Evolutionary conservation across 2,888 invertebrate genomes (phyloP).

Genomic region (Drosophila buzzatii): DNA sequence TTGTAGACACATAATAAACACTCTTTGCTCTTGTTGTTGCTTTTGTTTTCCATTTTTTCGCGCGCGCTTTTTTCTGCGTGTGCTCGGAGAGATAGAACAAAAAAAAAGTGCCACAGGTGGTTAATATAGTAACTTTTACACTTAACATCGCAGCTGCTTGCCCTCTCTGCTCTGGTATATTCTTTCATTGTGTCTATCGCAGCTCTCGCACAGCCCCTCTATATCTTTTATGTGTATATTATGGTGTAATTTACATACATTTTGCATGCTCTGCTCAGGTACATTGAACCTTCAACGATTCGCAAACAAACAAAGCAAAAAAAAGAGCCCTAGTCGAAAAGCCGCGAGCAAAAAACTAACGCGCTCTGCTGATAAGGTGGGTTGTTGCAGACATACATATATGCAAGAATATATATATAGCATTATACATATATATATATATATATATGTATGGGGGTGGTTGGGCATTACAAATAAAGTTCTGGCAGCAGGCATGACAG

Average conservation of each 20-base stretch:
- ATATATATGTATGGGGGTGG: constrained; percentile 1
- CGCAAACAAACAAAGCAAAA: constrained; percentile 23
- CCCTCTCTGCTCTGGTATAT: background rate
- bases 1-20: constrained; percentile 67
- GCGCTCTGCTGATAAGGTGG: constrained; percentile 41
- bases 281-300: constrained; percentile 75
- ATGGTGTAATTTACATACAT: constrained; percentile 77
- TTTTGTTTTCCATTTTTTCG: constrained; percentile 11
- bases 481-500: constrained; percentile 61
- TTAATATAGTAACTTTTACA: constrained; percentile 77
- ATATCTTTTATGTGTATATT: constrained; percentile 43
- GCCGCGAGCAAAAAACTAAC: constrained; percentile 41
- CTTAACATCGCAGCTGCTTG: constrained; percentile 62
- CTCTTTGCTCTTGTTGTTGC: constrained; percentile 30
- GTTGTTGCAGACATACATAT: background rate
- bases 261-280: constrained; percentile 75
- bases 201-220: background rate
- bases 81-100: background rate
- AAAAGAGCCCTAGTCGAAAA: constrained; percentile 15
- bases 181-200: background rate
- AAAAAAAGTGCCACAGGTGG: constrained; percentile 64
- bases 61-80: constrained; percentile 31
- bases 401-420: background rate
- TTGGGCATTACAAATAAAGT: constrained; percentile 51
- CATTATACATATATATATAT: background rate